phyloP scores from a whole-genome alignment of 1,140 invertebrate genomes.

The Cepaea nemoralis region DNA sequence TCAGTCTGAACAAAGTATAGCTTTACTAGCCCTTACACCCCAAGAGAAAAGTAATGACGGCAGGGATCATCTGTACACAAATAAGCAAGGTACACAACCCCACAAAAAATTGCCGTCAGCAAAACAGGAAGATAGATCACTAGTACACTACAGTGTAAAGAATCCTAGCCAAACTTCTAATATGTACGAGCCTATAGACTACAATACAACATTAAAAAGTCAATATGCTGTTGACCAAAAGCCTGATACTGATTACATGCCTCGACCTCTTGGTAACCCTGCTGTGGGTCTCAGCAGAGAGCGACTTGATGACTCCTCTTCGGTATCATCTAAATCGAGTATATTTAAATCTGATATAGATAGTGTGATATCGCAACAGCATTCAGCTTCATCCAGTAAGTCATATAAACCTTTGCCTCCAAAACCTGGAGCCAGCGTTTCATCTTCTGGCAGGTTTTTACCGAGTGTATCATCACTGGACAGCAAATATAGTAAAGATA shows the following conservation, averaged over 20 bases:
- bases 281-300: constrained; percentile 12
- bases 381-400: background rate
- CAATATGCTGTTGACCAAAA: constrained; percentile 4
- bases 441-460: background rate
- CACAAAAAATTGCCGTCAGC: background rate
- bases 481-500: background rate
- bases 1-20: too few relatives aligned
- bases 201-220: background rate
- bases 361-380: background rate
- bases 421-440: background rate
- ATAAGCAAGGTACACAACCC: background rate
- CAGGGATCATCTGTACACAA: background rate
- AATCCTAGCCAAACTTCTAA: background rate
- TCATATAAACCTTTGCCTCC: background rate
- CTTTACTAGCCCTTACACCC: background rate
- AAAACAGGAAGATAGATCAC: background rate
- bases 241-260: constrained; percentile 37
- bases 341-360: background rate
- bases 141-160: too few relatives aligned
- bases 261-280: background rate
- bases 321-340: background rate
- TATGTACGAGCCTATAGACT: constrained; percentile 34
- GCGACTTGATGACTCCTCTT: background rate
- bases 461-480: background rate
- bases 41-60: background rate